A percentile compares a stretch with the other conserved stretches of the same genome.
phyloP scores from a whole-genome alignment of 1,140 invertebrate genomes.

The Venustaconcha ellipsiformis region DNA sequence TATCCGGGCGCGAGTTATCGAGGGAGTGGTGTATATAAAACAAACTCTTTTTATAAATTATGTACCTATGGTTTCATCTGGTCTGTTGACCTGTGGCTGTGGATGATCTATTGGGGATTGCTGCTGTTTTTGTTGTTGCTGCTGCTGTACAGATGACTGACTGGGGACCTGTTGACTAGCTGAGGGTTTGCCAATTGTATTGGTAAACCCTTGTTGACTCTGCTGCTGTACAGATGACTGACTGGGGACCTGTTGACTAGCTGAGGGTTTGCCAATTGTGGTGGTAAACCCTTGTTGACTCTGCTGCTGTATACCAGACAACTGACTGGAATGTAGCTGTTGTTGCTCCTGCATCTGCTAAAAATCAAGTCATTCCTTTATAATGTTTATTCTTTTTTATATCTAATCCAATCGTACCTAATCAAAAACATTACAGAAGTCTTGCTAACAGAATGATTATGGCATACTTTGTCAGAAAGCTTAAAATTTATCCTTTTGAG shows the following conservation, averaged over 20 bases:
- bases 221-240: background rate
- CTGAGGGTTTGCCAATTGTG: background rate
- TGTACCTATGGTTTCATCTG: background rate
- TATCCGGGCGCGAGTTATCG: too few relatives aligned
- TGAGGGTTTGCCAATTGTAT: background rate
- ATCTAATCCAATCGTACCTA: too few relatives aligned
- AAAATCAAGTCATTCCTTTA: too few relatives aligned
- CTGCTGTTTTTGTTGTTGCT: constrained; percentile 5
- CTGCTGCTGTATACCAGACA: constrained; percentile 5
- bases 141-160: background rate
- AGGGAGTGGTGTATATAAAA: too few relatives aligned
- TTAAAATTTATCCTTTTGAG: too few relatives aligned
- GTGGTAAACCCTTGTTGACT: background rate
- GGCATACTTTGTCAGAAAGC: too few relatives aligned
- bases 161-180: background rate
- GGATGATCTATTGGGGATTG: background rate
- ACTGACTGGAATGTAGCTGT: background rate
- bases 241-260: background rate
- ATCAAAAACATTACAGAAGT: too few relatives aligned
- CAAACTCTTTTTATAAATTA: too few relatives aligned
- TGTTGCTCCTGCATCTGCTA: background rate
- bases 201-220: background rate
- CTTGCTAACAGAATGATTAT: too few relatives aligned
- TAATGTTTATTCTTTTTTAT: too few relatives aligned
- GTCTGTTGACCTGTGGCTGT: constrained; percentile 6